phyloP scores from a whole-genome alignment of 1,140 invertebrate genomes.

The Pseudomyrmex cubaensis region DNA sequence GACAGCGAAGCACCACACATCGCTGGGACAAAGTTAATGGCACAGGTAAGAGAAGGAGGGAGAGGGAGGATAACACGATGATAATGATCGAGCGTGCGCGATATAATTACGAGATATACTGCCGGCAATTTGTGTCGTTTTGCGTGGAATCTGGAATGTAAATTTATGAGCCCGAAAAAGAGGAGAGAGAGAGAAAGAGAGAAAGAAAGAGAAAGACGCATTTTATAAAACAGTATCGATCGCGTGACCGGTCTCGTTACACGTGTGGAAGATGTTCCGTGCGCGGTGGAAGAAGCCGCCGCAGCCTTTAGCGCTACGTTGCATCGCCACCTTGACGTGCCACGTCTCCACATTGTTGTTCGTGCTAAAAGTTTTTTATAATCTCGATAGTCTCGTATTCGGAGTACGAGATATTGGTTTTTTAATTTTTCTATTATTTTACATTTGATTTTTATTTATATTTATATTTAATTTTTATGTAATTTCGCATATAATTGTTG shows the following conservation, averaged over 20 bases:
- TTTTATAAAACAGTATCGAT: slow-evolving; percentile 46
- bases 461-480: too few relatives aligned
- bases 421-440: too few relatives aligned
- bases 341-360: not conserved
- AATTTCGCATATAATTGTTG: too few relatives aligned
- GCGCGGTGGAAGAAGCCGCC: not conserved
- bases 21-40: slow-evolving; percentile 14
- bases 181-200: not conserved
- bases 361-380: not conserved
- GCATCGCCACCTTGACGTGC: not conserved
- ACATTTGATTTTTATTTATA: too few relatives aligned
- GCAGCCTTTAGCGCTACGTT: not conserved
- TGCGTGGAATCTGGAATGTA: slow-evolving; percentile 21
- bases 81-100: slow-evolving; percentile 31
- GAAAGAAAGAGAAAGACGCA: not conserved
- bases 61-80: slow-evolving; percentile 19
- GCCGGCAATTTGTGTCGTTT: slow-evolving; percentile 26
- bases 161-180: not conserved
- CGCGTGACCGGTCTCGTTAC: slow-evolving; percentile 51
- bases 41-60: not conserved
- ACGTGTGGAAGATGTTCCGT: not conserved
- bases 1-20: slow-evolving; percentile 12
- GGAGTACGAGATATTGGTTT: too few relatives aligned
- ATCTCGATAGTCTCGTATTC: not conserved
- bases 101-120: slow-evolving; percentile 29